phyloP scores from a whole-genome alignment of 2,888 invertebrate species.

The Cantharis rustica region DNA sequence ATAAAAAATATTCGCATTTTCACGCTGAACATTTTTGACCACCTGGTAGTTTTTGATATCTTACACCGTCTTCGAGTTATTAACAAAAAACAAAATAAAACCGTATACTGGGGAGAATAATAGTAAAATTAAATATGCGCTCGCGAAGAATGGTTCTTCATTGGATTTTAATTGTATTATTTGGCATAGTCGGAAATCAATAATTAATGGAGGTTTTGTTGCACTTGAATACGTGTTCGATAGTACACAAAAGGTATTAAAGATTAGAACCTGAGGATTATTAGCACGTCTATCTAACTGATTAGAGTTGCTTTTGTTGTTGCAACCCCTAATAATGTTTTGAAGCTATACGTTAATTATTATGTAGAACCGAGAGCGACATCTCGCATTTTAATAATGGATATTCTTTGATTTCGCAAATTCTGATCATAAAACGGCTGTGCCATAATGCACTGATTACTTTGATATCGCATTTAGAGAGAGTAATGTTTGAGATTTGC shows the following conservation, averaged over 20 bases:
- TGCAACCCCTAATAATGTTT: not conserved
- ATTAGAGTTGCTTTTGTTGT: not conserved
- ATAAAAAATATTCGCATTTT: too few species aligned
- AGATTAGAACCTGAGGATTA: not conserved
- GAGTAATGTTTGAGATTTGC: slow-evolving; percentile 21
- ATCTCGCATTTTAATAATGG: not conserved
- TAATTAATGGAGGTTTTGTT: slow-evolving; percentile 8
- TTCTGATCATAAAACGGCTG: slow-evolving; percentile 2
- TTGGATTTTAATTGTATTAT: slow-evolving; percentile 7
- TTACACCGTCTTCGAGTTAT: too few species aligned
- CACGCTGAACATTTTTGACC: too few species aligned
- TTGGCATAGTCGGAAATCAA: not conserved
- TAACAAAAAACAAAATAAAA: too few species aligned
- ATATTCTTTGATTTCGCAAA: not conserved
- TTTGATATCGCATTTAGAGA: slow-evolving; percentile 27
- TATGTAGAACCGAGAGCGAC: not conserved
- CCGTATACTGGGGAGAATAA: too few species aligned
- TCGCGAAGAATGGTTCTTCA: not conserved
- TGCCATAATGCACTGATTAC: slow-evolving; percentile 19
- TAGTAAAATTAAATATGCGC: too few species aligned
- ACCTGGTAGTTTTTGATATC: too few species aligned
- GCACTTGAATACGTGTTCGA: slow-evolving; percentile 9
- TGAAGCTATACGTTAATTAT: not conserved
- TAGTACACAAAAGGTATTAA: slow-evolving; percentile 1
- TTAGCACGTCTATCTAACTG: slow-evolving; percentile 4